Evolutionary conservation across 2,113 vertebrate genomes (phyloP), one percentile per base, ranked within the genome.

Genomic region (Galemys pyrenaicus): DNA sequence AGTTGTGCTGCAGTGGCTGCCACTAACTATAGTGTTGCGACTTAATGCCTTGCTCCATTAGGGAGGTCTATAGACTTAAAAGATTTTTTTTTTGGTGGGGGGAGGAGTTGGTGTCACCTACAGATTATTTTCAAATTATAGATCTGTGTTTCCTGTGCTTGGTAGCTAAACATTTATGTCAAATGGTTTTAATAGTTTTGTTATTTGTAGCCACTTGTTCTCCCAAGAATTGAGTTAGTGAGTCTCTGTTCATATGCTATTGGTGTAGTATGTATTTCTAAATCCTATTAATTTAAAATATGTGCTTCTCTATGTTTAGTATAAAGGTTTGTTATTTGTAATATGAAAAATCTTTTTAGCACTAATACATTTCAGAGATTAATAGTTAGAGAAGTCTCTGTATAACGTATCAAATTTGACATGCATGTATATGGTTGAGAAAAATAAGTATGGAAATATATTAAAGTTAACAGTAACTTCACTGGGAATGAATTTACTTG

Each of bases 201-300:
- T 0, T 78, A 62, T 82, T 95, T 92, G 26, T 79, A 32, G 30
- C 60, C 10, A 6, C 41, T 62, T 46, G 15, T 71, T 79, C 44
- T 93, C 62, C 32, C 6, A 65, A 9, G 22, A 86, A 65, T 39
- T 87, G 64, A 92, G 37, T 83, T 64, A 16, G n/a, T 46, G 22
- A 70, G 9, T 81, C 64, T 74, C 35, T 89, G 26, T 58, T 80
- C 15, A 60, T 56, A 6, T 78, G 32, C 64, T 35, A 87, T 80
- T 81, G 41, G 65, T 74, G 39, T 39, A 67, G 28, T 74, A 12
- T 80, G 32, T 71, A 3, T 93, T 92, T 87, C 10, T 80, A 67
- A 91, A 77, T 84, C 24, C 32, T 44, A 62, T 56, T 77, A 58
- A 92, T 81, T 92, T 88, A 80, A 96, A 83, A 79, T 79, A 39